Conservation (phyloP, 2,113 vertebrate genomes). For the Pleuronectes platessa region DNA sequence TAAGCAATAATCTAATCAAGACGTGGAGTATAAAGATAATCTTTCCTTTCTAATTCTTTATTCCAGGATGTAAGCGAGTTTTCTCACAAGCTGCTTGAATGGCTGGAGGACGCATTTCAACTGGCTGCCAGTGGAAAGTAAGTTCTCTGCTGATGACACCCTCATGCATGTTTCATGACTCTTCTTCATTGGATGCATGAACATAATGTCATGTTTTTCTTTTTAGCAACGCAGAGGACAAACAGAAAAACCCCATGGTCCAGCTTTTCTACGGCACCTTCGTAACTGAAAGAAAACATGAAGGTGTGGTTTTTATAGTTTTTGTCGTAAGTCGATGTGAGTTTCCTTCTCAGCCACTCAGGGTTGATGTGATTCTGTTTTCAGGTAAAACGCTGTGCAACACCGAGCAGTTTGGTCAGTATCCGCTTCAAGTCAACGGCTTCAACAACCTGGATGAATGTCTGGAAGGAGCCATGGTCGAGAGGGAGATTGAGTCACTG, state of each 20-base stretch:
- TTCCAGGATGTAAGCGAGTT: slow-evolving; percentile 98
- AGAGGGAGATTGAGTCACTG: slow-evolving; percentile 89
- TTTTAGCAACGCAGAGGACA: slow-evolving; percentile 85
- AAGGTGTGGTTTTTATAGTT: slow-evolving; percentile 85
- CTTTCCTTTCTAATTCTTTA: slow-evolving; percentile 29
- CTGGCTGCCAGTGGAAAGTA: slow-evolving; percentile 90
- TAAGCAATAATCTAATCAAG: too few species aligned
- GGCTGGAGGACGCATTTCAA: slow-evolving; percentile 97
- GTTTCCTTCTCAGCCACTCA: not conserved
- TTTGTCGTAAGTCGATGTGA: not conserved
- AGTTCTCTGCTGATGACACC: slow-evolving; percentile 61
- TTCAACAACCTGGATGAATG: slow-evolving; percentile 94
- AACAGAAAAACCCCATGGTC: slow-evolving; percentile 95
- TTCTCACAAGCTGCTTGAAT: slow-evolving; percentile 97
- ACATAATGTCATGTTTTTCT: slow-evolving; percentile 1
- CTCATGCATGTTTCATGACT: not conserved
- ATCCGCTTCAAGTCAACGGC: slow-evolving; percentile 96
- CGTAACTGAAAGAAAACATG: slow-evolving; percentile 90
- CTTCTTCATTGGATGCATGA: not conserved
- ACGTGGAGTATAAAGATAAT: too few species aligned
- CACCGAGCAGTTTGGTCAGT: slow-evolving; percentile 97
- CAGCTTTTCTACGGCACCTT: slow-evolving; percentile 97
- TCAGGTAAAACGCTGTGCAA: slow-evolving; percentile 90
- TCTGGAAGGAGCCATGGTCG: slow-evolving; percentile 95
- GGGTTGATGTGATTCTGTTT: slow-evolving; percentile 17